Evolutionary conservation across 2,113 vertebrate genomes (phyloP), one percentile per base, ranked within the genome.

Genomic region (Stictonetta naevosa): DNA sequence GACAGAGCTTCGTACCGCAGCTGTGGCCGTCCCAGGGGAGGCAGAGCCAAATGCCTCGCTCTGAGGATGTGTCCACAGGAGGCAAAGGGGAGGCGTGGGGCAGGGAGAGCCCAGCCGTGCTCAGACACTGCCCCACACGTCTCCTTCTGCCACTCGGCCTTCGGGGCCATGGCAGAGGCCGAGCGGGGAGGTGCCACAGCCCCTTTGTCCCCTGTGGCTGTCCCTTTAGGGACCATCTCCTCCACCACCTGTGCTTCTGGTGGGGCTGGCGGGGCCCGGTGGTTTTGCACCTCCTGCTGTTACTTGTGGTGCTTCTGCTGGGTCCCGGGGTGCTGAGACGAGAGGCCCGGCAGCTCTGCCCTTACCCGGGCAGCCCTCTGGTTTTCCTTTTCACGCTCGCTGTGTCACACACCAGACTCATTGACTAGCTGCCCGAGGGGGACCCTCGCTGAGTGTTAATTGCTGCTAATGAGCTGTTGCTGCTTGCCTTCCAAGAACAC

Each of bases 391-490:
- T 79, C 83, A 59, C 77, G 82, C 92, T 62, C 94, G 82, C 77
- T 46, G 88, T 95, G 95, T 96, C 94, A 89, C 83, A 95, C 90
- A 94, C 83, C 92, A 94, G 74, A 64, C 44, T 90, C 88, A 75
- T 42, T 84, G 86, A 95, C 84, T 90, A 82, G 92, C 82, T 92
- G 95, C 94, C 90, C 6, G 13, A 93, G 90, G 93, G 96, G 53
- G 50, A 83, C 71, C 73, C 91, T 91, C 3, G 11, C 95, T 93
- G 88, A 85, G 96, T 89, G 96, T 89, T 97, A 96, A 96, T 94
- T 97, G 93, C 86, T 92, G 86, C 55, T 96, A 96, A 96, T 96
- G 93, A 96, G 88, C 93, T 95, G 91, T 85, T 94, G 83, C 78
- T 85, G 88, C 81, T 91, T 94, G 92, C 68, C 78, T 94, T 94